phyloP scores from a whole-genome alignment of 2,797 vertebrate genomes.

The Apodemus agrarius region DNA sequence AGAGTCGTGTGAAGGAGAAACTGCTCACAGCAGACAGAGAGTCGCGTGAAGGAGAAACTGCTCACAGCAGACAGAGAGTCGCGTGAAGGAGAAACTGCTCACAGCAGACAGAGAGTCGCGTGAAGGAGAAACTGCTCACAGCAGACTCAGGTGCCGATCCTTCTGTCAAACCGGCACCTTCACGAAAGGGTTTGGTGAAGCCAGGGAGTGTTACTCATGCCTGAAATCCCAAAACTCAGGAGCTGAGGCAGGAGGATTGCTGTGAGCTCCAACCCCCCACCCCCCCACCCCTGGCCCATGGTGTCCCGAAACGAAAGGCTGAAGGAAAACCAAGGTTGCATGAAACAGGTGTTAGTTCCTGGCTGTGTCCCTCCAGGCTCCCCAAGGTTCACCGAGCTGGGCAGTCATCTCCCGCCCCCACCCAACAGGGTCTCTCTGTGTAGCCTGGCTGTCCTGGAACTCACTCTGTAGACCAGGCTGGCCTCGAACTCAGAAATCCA shows the following conservation, averaged over 20 bases:
- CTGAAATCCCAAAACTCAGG: not conserved
- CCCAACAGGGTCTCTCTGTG: too few relatives aligned
- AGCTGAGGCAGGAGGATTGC: not conserved
- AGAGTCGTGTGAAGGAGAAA: too few relatives aligned
- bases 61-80: not conserved
- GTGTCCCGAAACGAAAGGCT: not conserved
- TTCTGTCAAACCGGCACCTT: not conserved
- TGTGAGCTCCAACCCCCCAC: not conserved
- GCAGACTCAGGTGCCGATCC: not conserved
- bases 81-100: too few relatives aligned
- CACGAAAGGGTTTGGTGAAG: not conserved
- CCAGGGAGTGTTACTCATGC: not conserved
- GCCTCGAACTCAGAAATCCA: too few relatives aligned
- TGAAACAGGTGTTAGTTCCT: not conserved
- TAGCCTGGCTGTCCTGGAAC: too few relatives aligned
- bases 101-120: too few relatives aligned
- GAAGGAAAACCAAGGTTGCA: not conserved
- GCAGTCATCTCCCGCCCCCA: not conserved
- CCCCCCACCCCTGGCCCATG: too few relatives aligned
- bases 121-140: too few relatives aligned
- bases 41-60: not conserved
- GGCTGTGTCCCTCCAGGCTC: not conserved
- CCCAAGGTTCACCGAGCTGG: not conserved
- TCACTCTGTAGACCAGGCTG: too few relatives aligned
- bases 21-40: not conserved